Conservation (phyloP, 2,888 invertebrate genomes). For the Malachius bipustulatus region DNA sequence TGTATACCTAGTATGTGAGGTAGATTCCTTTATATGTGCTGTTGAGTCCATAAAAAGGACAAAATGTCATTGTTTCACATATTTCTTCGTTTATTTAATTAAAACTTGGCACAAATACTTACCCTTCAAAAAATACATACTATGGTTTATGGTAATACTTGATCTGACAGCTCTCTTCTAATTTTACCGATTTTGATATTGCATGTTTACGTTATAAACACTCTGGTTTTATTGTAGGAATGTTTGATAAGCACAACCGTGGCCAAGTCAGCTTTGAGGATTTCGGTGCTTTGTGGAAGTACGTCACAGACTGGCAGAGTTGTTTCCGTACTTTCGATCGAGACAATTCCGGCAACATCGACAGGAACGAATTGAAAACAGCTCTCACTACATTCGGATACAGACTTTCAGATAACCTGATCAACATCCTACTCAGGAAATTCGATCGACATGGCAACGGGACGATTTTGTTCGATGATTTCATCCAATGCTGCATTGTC, state of each 20-base stretch:
- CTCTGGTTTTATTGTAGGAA: slow-evolving; percentile 40
- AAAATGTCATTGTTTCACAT: no score
- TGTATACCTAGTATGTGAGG: no score
- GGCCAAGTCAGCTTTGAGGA: slow-evolving; percentile 91
- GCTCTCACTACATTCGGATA: slow-evolving; percentile 88
- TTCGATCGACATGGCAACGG: slow-evolving; percentile 89
- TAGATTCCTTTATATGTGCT: no score
- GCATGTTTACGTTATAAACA: neutral
- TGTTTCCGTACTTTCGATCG: slow-evolving; percentile 90
- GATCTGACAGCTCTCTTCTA: no score
- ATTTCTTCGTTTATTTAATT: no score
- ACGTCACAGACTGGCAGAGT: slow-evolving; percentile 95
- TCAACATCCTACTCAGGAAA: slow-evolving; percentile 73
- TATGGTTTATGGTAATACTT: no score
- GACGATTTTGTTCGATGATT: slow-evolving; percentile 93
- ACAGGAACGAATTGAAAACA: slow-evolving; percentile 76
- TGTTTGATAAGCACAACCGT: slow-evolving; percentile 86
- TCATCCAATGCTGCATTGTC: slow-evolving; percentile 91
- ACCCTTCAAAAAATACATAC: no score
- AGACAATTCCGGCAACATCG: slow-evolving; percentile 88
- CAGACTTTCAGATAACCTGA: slow-evolving; percentile 68
- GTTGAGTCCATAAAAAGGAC: no score
- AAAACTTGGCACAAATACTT: no score
- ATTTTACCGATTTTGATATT: no score
- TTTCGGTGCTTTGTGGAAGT: slow-evolving; percentile 94